These are phyloP conservation scores for Stichodactyla mertensii DNA, from an alignment of 64 coral and sea anemone genomes.

Conservation along the genomic window DNA sequence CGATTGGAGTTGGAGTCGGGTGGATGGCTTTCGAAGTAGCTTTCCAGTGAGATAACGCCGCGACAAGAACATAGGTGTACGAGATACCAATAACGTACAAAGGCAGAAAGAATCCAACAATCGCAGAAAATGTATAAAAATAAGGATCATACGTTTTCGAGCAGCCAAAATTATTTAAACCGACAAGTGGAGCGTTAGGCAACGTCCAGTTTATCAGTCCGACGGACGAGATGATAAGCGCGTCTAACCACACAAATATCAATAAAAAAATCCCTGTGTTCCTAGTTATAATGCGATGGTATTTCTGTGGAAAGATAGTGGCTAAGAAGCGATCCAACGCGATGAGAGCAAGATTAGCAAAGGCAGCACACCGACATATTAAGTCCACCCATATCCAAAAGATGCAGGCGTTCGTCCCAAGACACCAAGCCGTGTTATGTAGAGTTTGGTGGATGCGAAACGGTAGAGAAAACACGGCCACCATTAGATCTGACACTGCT, in stretches of 20 bases:
- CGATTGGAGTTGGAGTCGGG: slow-evolving; percentile 29
- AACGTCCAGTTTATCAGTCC: slow-evolving; percentile 54
- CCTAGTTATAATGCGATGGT: slow-evolving; percentile 35
- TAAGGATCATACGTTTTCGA: slow-evolving; percentile 21
- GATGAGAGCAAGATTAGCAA: slow-evolving; percentile 58
- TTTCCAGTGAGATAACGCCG: slow-evolving; percentile 36
- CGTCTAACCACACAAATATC: slow-evolving; percentile 58
- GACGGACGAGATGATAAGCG: slow-evolving; percentile 24
- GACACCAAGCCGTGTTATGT: slow-evolving; percentile 64
- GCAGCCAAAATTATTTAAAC: slow-evolving; percentile 33
- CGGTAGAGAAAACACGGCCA: slow-evolving; percentile 50
- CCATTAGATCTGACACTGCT: slow-evolving; percentile 45
- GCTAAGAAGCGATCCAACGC: slow-evolving; percentile 67
- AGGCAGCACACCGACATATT: slow-evolving; percentile 41
- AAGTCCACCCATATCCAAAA: slow-evolving; percentile 50
- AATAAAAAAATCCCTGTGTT: background rate
- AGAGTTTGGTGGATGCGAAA: slow-evolving; percentile 56
- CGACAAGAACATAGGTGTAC: slow-evolving; percentile 47
- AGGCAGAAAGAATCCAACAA: slow-evolving; percentile 49
- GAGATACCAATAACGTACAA: slow-evolving; percentile 30
- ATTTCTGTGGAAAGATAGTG: slow-evolving; percentile 47
- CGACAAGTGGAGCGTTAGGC: slow-evolving; percentile 2
- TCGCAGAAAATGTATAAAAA: slow-evolving; percentile 30
- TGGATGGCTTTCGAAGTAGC: background rate
- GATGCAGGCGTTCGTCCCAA: slow-evolving; percentile 10